Percentiles rank a stretch among this genome's conserved stretches.
Evolutionary conservation across 2,797 vertebrate genomes (phyloP).

Genomic region (Hypotaenidia okinawae): DNA sequence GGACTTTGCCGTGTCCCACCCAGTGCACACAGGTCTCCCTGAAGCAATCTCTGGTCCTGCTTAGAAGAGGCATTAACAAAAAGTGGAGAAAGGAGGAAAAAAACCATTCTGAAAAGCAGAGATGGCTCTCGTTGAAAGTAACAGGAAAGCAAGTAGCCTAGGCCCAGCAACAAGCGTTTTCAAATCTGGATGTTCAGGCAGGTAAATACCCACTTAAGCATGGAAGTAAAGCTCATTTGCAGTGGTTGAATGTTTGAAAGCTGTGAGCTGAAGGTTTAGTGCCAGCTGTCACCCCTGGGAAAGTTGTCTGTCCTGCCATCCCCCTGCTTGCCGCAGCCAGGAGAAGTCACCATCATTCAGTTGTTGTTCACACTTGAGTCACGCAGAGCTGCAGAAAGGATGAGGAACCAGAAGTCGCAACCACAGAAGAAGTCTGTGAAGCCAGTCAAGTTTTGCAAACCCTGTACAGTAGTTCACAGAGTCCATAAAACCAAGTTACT

Average conservation of each 20-base stretch:
- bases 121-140: not conserved
- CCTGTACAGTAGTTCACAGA: not conserved
- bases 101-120: not conserved
- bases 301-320: not conserved
- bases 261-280: not conserved
- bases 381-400: not conserved
- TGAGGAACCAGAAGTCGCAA: not conserved
- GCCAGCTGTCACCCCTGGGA: not conserved
- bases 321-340: not conserved
- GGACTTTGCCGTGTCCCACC: rapidly evolving
- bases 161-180: not conserved
- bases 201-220: not conserved
- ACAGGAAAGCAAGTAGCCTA: not conserved
- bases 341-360: rapidly evolving
- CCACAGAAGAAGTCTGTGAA: not conserved
- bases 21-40: rapidly evolving
- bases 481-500: not conserved
- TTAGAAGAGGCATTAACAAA: not conserved
- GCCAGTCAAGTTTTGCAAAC: not conserved
- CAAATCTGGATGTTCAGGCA: not conserved
- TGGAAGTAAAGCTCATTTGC: not conserved
- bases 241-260: not conserved
- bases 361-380: rapidly evolving
- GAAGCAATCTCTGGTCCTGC: not conserved
- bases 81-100: not conserved